Conservation (phyloP, 2,888 invertebrate genomes). For the Aphidoletes aphidimyza region DNA sequence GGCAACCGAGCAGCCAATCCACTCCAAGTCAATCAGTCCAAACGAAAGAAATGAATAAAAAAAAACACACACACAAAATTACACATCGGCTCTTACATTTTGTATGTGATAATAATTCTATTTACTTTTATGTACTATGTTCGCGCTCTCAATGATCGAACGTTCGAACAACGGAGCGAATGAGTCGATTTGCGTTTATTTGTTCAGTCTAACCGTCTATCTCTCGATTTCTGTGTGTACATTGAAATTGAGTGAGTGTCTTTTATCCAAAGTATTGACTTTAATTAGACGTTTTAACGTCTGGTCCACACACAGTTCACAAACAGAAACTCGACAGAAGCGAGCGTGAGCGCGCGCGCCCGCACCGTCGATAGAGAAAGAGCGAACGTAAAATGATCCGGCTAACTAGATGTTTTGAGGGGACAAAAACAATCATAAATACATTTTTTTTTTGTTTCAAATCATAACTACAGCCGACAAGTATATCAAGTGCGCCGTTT, state of each 20-base stretch:
- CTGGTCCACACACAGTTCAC: neutral
- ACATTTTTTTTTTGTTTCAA: neutral
- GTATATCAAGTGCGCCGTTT: slow-evolving; percentile 22
- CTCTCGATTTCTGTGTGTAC: neutral
- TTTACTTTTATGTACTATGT: neutral
- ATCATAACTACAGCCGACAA: slow-evolving; percentile 25
- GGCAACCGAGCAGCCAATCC: neutral
- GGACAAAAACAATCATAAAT: neutral
- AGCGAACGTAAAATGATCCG: neutral
- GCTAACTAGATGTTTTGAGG: neutral
- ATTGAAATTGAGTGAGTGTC: slow-evolving; percentile 11
- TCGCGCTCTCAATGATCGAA: neutral
- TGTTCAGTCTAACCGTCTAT: slow-evolving; percentile 2
- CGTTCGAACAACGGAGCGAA: neutral
- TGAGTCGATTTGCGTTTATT: neutral
- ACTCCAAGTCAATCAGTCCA: slow-evolving; percentile 9
- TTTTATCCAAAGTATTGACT: slow-evolving; percentile 27
- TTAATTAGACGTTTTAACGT: slow-evolving; percentile 40
- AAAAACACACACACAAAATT: too few relatives aligned
- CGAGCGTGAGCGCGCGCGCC: too few relatives aligned
- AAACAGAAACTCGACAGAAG: too few relatives aligned
- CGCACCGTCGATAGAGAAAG: neutral
- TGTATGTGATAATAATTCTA: slow-evolving; percentile 33
- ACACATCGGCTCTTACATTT: neutral
- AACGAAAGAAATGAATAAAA: neutral